Conservation (phyloP, 2,888 invertebrate species). For the Parelbella ahira region DNA sequence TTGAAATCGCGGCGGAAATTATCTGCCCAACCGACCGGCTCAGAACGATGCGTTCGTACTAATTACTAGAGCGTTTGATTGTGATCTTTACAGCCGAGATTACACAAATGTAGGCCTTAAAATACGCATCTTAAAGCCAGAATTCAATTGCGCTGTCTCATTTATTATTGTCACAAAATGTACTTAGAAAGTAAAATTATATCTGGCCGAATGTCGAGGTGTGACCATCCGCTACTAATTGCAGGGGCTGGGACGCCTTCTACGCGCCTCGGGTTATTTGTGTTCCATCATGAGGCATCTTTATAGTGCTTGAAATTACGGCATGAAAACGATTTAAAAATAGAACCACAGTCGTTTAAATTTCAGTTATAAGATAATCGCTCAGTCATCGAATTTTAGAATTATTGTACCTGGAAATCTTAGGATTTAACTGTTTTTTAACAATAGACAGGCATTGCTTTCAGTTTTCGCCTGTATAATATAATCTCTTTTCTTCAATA, state of each 20-base stretch:
- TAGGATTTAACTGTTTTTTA: too few species aligned
- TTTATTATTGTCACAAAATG: slow-evolving; percentile 72
- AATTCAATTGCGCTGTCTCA: slow-evolving; percentile 35
- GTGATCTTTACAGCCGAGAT: slow-evolving; percentile 52
- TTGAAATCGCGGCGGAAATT: slow-evolving; percentile 78
- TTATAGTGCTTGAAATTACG: slow-evolving; percentile 53
- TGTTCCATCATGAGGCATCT: slow-evolving; percentile 61
- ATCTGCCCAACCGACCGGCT: slow-evolving; percentile 76
- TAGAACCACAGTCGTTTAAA: slow-evolving; percentile 31
- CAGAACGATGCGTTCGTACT: slow-evolving; percentile 68
- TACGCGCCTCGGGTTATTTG: slow-evolving; percentile 55
- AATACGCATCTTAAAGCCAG: slow-evolving; percentile 37
- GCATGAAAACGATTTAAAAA: slow-evolving; percentile 59
- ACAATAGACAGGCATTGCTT: too few species aligned
- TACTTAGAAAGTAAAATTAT: slow-evolving; percentile 78
- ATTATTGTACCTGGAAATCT: too few species aligned
- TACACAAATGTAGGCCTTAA: slow-evolving; percentile 45
- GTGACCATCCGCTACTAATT: slow-evolving; percentile 79
- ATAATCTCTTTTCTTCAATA: too few species aligned
- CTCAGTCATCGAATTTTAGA: too few species aligned
- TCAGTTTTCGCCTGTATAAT: too few species aligned
- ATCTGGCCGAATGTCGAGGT: slow-evolving; percentile 71
- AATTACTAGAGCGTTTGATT: slow-evolving; percentile 78
- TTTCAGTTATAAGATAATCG: slow-evolving; percentile 3
- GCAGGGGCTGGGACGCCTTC: slow-evolving; percentile 58